Evolutionary conservation across 2,888 invertebrate species (phyloP).

Genomic region (Stomorhina lunata): DNA sequence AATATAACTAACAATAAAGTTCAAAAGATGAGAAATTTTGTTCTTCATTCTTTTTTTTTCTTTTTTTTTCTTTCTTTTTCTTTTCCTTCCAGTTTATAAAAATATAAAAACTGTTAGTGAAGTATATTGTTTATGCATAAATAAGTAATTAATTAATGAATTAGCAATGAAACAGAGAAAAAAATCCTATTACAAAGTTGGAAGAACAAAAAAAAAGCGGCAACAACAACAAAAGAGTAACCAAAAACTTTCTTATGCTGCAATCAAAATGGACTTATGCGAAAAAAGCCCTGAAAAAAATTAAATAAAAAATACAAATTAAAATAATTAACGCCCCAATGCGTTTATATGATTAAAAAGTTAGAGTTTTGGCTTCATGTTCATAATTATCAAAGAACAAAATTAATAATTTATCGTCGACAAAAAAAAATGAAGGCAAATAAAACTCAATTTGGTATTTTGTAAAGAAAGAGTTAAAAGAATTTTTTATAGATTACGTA

Average conservation of each 20-base stretch:
- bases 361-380: neutral
- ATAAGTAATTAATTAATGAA: constrained; percentile 61
- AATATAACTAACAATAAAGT: constrained; percentile 11
- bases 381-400: neutral
- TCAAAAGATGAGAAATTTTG: constrained; percentile 27
- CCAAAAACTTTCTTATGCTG: constrained; percentile 21
- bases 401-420: neutral
- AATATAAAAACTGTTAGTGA: constrained; percentile 8
- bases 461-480: neutral
- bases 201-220: neutral
- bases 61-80: neutral
- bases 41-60: neutral
- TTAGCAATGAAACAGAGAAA: neutral
- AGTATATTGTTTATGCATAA: constrained; percentile 52
- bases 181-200: neutral
- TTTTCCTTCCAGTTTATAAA: neutral
- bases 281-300: neutral
- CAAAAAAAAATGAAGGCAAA: neutral
- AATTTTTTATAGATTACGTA: too few relatives aligned
- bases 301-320: neutral
- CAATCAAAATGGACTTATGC: neutral
- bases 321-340: constrained; percentile 45
- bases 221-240: too few relatives aligned
- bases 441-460: neutral
- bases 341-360: constrained; percentile 44